Evolutionary conservation across 2,888 invertebrate species (phyloP).

Genomic region (Yponomeuta evonymella): DNA sequence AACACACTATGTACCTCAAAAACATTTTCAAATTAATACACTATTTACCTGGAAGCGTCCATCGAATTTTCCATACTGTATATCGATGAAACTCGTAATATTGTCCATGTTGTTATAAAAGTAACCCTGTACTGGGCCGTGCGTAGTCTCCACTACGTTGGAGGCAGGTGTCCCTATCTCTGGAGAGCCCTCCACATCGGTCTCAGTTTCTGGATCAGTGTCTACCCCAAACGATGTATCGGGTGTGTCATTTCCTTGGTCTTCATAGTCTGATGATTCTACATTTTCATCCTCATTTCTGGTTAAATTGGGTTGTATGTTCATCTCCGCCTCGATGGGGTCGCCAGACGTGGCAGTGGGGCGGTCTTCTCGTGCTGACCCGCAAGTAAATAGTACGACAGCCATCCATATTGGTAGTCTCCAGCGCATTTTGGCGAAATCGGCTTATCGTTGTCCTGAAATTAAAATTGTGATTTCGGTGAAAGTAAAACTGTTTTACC

Average conservation of each 20-base stretch:
- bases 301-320: neutral
- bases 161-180: neutral
- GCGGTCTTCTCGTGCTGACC: neutral
- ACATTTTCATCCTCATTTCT: no score
- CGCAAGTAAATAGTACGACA: neutral
- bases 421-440: constrained; percentile 4
- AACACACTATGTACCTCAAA: no score
- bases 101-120: constrained; percentile 6
- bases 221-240: neutral
- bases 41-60: constrained; percentile 41
- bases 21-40: neutral
- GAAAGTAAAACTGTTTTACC: no score
- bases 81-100: constrained; percentile 17
- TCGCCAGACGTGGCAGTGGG: neutral
- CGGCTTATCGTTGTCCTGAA: neutral
- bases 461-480: neutral
- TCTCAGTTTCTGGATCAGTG: neutral
- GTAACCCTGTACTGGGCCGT: constrained; percentile 17
- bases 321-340: neutral
- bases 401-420: neutral
- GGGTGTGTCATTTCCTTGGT: neutral
- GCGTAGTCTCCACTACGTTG: constrained; percentile 12
- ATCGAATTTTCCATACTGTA: constrained; percentile 47
- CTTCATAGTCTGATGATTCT: neutral
- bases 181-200: neutral